Evolutionary conservation across 1,140 invertebrate genomes (phyloP), one percentile per base, ranked within the genome.

Genomic region (Drosophila mayri): DNA sequence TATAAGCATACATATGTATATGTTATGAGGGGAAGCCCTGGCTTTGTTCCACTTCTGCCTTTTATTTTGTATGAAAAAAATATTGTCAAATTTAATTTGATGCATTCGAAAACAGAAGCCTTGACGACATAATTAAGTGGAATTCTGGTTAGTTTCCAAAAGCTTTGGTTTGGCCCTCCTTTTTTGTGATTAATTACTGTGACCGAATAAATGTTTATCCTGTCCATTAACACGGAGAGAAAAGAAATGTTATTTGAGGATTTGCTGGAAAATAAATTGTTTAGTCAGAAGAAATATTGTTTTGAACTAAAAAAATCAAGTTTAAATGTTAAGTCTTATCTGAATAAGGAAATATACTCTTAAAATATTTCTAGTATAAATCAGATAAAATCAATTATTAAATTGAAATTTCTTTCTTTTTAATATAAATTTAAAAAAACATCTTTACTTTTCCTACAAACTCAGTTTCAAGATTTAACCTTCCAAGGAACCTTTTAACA

Each of bases 71-170:
- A 64, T 72, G 67, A 43, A 47, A 80, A 74, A 49, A 61, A 62
- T 55, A 52, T 76, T 64, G 70, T 59, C 62, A 76, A 49, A 65
- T 79, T 50, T 74, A 49, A 65, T 75, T 79, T 72, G 59, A 41
- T 58, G 22, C 44, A 50, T 28, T 52, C 52, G 50, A 79, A 76
- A 83, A 76, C 50, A 65, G 28, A 37, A 40, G 57, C 68, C 76
- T n/a, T 86, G 79, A 87, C 83, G 87, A 83, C 76, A 88, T 83
- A 87, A 87, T 87, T 87, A 87, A 68, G 61, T 72, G 47, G 82
- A 86, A 66, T 35, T 52, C 37, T 68, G 40, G 64, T 35, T 47
- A 49, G 43, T 65, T 67, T 66, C 3, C 16, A 9, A 77, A 68
- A 61, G 41, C 55, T 66, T 68, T 55, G 49, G 57, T 54, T 41